Percentiles rank a stretch among this genome's conserved stretches.
These are phyloP conservation scores for Capreolus pygargus DNA, from an alignment of 2,113 vertebrate species.

Conservation along the genomic window DNA sequence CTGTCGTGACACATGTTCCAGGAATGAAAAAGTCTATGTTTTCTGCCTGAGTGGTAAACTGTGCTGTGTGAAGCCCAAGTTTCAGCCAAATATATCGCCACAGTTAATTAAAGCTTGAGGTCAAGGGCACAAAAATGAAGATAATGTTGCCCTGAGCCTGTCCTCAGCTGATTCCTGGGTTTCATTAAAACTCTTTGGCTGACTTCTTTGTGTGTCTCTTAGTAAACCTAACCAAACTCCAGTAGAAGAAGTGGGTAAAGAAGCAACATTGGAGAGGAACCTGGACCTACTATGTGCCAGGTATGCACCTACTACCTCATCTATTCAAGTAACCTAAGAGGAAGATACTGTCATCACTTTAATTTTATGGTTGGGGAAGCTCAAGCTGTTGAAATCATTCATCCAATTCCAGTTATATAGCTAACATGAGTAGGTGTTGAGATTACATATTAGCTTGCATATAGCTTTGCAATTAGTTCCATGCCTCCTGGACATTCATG, in stretches of 20 bases:
- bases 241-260: background rate
- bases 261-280: background rate
- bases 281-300: background rate
- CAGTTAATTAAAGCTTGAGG: too few relatives aligned
- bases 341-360: background rate
- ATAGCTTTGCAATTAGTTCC: background rate
- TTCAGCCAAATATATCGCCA: too few relatives aligned
- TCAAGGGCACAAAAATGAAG: background rate
- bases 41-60: background rate
- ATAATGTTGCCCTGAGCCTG: background rate
- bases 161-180: background rate
- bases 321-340: background rate
- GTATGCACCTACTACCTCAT: background rate
- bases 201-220: background rate
- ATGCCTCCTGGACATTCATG: background rate
- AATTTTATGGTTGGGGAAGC: background rate
- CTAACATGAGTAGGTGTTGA: background rate
- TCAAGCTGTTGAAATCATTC: background rate
- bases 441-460: background rate
- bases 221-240: background rate
- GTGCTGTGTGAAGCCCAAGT: constrained; percentile 48
- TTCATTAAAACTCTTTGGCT: constrained; percentile 40
- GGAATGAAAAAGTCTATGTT: background rate
- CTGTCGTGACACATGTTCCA: background rate
- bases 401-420: background rate